Conservation (phyloP, 2,797 vertebrate genomes). For the Phrynocephalus forsythii region DNA sequence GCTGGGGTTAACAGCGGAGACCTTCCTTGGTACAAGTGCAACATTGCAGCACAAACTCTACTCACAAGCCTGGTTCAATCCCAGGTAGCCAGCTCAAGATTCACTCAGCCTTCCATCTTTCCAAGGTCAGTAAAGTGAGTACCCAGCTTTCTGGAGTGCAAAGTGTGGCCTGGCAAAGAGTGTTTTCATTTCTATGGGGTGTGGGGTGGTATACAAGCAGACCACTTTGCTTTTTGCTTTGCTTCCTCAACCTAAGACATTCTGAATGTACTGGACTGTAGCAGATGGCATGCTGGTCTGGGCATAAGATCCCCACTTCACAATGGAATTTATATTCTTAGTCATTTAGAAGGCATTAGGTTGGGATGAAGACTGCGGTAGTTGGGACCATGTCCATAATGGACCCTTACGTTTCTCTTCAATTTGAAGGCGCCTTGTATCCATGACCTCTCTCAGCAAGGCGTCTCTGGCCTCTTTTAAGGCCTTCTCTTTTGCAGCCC, state of each 20-base stretch:
- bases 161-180: no score
- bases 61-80: no score
- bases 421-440: conserved; percentile 82
- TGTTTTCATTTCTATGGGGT: no score
- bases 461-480: conserved; percentile 80
- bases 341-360: neutral
- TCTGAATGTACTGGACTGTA: neutral
- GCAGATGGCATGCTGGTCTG: neutral
- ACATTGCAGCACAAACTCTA: no score
- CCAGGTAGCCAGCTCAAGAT: no score
- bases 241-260: no score
- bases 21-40: no score
- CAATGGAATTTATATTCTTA: neutral
- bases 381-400: neutral
- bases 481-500: conserved; percentile 68
- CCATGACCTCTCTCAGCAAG: conserved; percentile 84
- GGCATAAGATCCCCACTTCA: neutral
- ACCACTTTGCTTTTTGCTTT: no score
- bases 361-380: neutral
- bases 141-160: neutral
- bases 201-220: no score
- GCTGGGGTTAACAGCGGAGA: no score
- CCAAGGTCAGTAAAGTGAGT: no score
- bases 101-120: no score
- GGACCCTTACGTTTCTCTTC: conserved; percentile 85